phyloP scores from a whole-genome alignment of 2,113 vertebrate species.

The Syngnathus typhle region DNA sequence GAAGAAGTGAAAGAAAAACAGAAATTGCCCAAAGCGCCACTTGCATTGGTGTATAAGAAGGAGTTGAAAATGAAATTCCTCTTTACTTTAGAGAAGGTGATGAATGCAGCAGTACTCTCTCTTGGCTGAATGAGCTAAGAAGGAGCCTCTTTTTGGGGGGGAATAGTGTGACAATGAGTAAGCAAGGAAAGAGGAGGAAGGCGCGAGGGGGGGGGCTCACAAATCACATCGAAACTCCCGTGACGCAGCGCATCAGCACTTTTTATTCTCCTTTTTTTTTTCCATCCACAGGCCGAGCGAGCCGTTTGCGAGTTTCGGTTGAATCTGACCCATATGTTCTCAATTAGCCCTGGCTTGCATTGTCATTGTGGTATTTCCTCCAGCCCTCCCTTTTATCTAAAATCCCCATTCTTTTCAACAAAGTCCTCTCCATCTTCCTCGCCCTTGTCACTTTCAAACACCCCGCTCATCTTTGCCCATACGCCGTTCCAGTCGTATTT shows the following conservation, averaged over 20 bases:
- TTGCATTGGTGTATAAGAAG: not conserved
- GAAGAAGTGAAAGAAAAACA: not conserved
- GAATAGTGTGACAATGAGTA: conserved; percentile 27
- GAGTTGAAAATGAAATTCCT: not conserved
- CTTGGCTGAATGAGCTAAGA: conserved; percentile 35
- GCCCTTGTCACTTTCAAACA: conserved; percentile 2
- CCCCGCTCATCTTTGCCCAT: not conserved
- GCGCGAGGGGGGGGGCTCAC: conserved; percentile 8
- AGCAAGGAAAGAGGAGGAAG: conserved; percentile 30
- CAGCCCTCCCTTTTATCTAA: conserved; percentile 34
- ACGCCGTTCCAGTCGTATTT: not conserved
- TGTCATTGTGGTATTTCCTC: conserved; percentile 77
- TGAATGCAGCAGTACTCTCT: not conserved
- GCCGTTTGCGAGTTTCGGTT: conserved; percentile 27
- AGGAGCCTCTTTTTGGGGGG: not conserved
- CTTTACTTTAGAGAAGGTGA: not conserved
- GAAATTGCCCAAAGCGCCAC: not conserved
- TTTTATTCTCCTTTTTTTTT: conserved; percentile 30
- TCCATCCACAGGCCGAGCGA: not conserved
- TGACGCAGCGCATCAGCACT: conserved; percentile 48
- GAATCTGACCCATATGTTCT: conserved; percentile 70
- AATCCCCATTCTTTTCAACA: conserved; percentile 22
- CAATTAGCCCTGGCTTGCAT: conserved; percentile 73
- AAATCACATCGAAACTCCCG: conserved; percentile 34
- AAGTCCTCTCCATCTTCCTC: conserved; percentile 25